phyloP scores from a whole-genome alignment of 2,797 vertebrate species.

The Leuciscus waleckii region DNA sequence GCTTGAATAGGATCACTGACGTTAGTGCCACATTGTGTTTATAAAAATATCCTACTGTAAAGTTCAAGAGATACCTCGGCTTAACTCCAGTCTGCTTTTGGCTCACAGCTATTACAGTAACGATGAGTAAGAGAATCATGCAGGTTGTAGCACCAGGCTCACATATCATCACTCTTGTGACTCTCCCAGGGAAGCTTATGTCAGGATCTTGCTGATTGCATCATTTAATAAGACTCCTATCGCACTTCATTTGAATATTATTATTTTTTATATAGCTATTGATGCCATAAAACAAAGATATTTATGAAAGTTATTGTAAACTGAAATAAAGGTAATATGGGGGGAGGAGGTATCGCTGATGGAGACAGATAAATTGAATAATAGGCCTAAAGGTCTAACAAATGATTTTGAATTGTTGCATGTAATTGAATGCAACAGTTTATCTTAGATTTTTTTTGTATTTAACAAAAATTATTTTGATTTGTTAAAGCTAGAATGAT shows the following conservation, averaged over 20 bases:
- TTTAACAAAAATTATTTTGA: neutral
- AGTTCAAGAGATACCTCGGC: slow-evolving; percentile 14
- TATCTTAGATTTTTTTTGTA: neutral
- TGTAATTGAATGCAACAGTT: neutral
- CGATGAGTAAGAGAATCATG: slow-evolving; percentile 18
- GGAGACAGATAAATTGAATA: no score
- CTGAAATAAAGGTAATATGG: no score
- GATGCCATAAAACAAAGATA: neutral
- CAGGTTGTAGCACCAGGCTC: slow-evolving; percentile 1
- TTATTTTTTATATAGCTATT: neutral
- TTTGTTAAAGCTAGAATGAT: neutral
- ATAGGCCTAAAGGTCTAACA: neutral
- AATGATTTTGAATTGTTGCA: neutral
- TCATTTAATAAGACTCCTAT: neutral
- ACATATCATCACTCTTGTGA: slow-evolving; percentile 20
- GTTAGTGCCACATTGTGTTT: slow-evolving; percentile 17
- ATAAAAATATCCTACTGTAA: slow-evolving; percentile 50
- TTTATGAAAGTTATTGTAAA: neutral
- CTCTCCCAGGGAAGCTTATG: neutral
- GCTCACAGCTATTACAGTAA: slow-evolving; percentile 19
- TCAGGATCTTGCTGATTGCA: neutral
- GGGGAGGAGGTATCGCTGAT: no score
- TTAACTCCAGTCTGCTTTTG: neutral
- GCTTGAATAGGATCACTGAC: neutral
- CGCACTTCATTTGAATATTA: neutral